Evolutionary conservation across 2,888 invertebrate genomes (phyloP), one percentile per base, ranked within the genome.

Genomic region (Volucella inanis): DNA sequence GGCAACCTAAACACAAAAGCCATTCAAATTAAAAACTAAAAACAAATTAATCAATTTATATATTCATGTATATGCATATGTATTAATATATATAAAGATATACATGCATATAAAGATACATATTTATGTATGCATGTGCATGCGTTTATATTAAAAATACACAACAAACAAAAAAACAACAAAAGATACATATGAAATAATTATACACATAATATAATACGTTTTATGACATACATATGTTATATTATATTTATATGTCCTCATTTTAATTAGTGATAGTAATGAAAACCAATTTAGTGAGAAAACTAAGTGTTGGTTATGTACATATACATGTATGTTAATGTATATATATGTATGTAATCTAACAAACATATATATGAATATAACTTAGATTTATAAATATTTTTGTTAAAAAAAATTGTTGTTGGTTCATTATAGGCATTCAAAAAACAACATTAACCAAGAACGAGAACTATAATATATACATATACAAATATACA

Each of bases 251-350:
- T 87, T 85, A 77, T 84, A 75, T 84, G 79, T 75, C 84, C 80
- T 84, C 84, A 84, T 84, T 84, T 84, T 84, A 57, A 70, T 84
- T 80, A 84, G 75, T 65, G 74, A 79, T 83, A 83, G 72, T 79
- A 41, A 75, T 68, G 74, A 72, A 54, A 79, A 72, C 72, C 67
- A 67, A 78, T 62, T 62, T 62, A 68, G 55, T 76, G 55, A 62
- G 39, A 31, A 6, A 62, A 67, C 15, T 18, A 72, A 61, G 39
- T 52, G 50, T 50, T 76, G 45, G 59, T 64, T 55, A 76, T 68
- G 61, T 75, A 61, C 49, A 43, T 59, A 49, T 55, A 18, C 70
- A 43, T 70, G 61, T 72, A 76, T 59, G 49, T 55, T 50, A 72
- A 49, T 31, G 41, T 64, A 65, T 50, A 67, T 64, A 11, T 43